These are phyloP conservation scores for Lucinisca nassula DNA, from an alignment of 2,888 invertebrate species.

Conservation along the genomic window DNA sequence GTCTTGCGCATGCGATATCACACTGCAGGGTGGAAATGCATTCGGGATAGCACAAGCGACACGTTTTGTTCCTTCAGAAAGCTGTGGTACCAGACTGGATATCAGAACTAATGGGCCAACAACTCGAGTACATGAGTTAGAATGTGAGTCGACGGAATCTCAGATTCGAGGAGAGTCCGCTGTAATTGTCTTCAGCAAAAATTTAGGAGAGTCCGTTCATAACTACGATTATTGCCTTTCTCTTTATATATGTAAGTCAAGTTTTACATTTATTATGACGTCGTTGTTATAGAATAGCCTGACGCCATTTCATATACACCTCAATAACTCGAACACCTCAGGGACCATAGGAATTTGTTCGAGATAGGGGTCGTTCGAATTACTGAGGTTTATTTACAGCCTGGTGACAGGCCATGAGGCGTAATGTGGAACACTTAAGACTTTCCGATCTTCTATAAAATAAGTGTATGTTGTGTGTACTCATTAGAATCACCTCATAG, in stretches of 20 bases:
- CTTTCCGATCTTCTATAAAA: too few relatives aligned
- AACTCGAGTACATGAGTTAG: not conserved
- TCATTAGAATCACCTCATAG: too few relatives aligned
- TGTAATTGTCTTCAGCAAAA: not conserved
- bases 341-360: too few relatives aligned
- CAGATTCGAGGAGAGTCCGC: not conserved
- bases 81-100: not conserved
- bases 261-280: too few relatives aligned
- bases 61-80: not conserved
- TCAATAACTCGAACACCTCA: too few relatives aligned
- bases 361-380: too few relatives aligned
- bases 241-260: not conserved
- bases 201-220: not conserved
- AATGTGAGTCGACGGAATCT: not conserved
- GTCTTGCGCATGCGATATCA: constrained; percentile 18
- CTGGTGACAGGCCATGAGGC: too few relatives aligned
- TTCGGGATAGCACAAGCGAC: not conserved
- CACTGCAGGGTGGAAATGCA: not conserved
- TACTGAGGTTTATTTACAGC: too few relatives aligned
- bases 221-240: not conserved
- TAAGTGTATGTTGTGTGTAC: too few relatives aligned
- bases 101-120: not conserved
- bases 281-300: too few relatives aligned
- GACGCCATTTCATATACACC: too few relatives aligned
- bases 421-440: too few relatives aligned